Evolutionary conservation across 53 echinoderm and acorn worm genomes (phyloP).

Genomic region (Crossaster papposus): DNA sequence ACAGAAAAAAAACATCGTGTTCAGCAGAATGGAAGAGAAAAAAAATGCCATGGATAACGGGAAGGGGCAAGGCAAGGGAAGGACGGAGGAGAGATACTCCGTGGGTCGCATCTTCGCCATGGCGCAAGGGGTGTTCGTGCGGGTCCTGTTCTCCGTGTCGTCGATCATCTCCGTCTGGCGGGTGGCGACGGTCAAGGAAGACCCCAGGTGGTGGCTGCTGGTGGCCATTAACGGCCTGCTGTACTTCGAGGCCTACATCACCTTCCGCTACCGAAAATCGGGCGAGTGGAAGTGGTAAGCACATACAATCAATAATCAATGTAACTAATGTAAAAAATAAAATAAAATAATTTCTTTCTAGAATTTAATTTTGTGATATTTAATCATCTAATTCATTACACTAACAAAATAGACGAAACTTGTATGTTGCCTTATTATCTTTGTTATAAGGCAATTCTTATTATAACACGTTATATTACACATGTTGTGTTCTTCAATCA

Average conservation of each 20-base stretch:
- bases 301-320: too few species aligned
- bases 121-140: conserved; percentile 78
- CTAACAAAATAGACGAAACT: too few species aligned
- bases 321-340: too few species aligned
- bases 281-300: conserved; percentile 99
- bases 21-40: conserved; percentile 38
- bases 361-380: too few species aligned
- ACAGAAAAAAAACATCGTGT: background rate
- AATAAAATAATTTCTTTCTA: too few species aligned
- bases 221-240: conserved; percentile 73
- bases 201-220: conserved; percentile 84
- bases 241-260: conserved; percentile 85
- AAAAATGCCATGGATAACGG: conserved; percentile 30
- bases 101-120: conserved; percentile 74
- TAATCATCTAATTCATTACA: too few species aligned
- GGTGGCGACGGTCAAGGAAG: conserved; percentile 73
- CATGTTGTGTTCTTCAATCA: too few species aligned
- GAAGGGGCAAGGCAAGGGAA: background rate
- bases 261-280: conserved; percentile 81
- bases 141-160: conserved; percentile 75
- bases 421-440: too few species aligned
- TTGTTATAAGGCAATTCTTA: too few species aligned
- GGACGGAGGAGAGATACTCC: conserved; percentile 38
- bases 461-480: too few species aligned
- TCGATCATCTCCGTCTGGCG: conserved; percentile 88